phyloP scores from a whole-genome alignment of 2,888 invertebrate species.

The Spodoptera littoralis region DNA sequence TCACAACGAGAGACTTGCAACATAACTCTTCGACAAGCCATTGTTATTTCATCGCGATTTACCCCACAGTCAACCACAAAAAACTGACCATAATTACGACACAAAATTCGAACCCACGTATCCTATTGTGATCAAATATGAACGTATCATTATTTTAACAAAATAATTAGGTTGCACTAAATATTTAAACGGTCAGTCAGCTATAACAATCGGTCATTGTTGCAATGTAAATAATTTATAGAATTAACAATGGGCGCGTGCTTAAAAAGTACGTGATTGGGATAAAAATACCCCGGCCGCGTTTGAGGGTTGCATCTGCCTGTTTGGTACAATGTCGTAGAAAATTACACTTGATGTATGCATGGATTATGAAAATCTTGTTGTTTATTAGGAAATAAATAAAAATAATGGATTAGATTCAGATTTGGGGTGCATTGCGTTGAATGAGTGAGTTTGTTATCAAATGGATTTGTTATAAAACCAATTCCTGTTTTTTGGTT shows the following conservation, averaged over 20 bases:
- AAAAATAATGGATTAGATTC: slow-evolving; percentile 25
- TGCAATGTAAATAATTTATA: slow-evolving; percentile 71
- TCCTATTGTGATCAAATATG: slow-evolving; percentile 61
- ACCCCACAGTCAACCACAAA: slow-evolving; percentile 56
- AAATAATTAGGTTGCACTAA: slow-evolving; percentile 79
- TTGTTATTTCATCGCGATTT: slow-evolving; percentile 48
- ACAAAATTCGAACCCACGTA: slow-evolving; percentile 64
- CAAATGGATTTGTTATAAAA: slow-evolving; percentile 3
- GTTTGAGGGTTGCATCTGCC: slow-evolving; percentile 75
- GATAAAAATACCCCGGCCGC: slow-evolving; percentile 62
- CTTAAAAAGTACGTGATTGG: slow-evolving; percentile 68
- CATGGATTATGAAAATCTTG: slow-evolving; percentile 42
- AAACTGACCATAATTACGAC: slow-evolving; percentile 66
- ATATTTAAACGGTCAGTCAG: slow-evolving; percentile 76
- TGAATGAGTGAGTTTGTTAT: not conserved
- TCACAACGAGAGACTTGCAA: slow-evolving; percentile 12
- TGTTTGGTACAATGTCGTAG: slow-evolving; percentile 31
- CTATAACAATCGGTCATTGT: slow-evolving; percentile 73
- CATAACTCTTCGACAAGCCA: slow-evolving; percentile 29
- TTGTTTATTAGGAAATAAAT: slow-evolving; percentile 56
- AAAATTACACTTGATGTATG: slow-evolving; percentile 53
- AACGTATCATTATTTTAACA: slow-evolving; percentile 80
- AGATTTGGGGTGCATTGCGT: slow-evolving; percentile 27
- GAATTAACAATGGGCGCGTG: slow-evolving; percentile 78
- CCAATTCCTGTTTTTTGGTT: not conserved